Conservation (phyloP, 2,888 invertebrate species). For the Gibbula magus region DNA sequence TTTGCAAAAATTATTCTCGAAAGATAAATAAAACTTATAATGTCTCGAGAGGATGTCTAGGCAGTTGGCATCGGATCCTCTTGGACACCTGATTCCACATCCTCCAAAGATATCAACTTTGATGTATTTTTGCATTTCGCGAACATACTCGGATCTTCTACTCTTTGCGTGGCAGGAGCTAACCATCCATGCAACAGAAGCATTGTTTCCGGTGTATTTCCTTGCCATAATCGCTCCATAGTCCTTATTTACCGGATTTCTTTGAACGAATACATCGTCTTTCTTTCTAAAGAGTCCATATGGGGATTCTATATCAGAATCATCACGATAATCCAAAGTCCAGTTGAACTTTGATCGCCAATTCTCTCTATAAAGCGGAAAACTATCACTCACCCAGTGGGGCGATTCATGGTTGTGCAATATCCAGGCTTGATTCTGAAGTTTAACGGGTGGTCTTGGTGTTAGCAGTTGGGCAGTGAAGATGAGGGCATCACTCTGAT, state of each 20-base stretch:
- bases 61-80: background rate
- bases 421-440: background rate
- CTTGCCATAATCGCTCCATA: background rate
- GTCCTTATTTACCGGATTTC: background rate
- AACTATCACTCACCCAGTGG: background rate
- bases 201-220: too few species aligned
- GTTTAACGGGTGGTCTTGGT: background rate
- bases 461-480: background rate
- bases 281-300: background rate
- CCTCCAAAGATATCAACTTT: background rate
- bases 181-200: background rate
- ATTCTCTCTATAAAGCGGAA: background rate
- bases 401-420: background rate
- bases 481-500: background rate
- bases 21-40: slow-evolving; percentile 19
- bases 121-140: background rate
- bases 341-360: background rate
- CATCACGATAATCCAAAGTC: background rate
- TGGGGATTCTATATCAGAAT: background rate
- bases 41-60: background rate
- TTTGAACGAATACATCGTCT: background rate
- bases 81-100: background rate
- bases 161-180: background rate
- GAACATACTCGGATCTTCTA: background rate
- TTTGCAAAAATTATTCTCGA: background rate